Conservation (phyloP, 1,140 invertebrate genomes). For the Euwallacea similis region DNA sequence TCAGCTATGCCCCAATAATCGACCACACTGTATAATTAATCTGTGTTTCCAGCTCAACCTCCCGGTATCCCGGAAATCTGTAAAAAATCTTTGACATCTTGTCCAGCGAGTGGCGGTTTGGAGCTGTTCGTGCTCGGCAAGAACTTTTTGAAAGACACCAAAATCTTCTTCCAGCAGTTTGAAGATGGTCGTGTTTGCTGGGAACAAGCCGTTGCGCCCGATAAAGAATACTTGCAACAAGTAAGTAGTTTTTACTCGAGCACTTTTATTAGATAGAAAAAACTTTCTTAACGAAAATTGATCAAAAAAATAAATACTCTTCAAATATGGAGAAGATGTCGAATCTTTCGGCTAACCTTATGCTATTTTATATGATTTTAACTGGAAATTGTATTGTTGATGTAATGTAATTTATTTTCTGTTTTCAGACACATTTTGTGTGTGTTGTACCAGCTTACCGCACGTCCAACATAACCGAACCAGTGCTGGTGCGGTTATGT, state of each 20-base stretch:
- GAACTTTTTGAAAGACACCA: conserved; percentile 94
- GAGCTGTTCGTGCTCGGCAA: conserved; percentile 95
- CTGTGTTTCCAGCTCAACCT: conserved; percentile 77
- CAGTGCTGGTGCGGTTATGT: conserved; percentile 74
- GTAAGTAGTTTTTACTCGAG: conserved; percentile 52
- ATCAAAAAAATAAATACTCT: background rate
- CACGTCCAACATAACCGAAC: conserved; percentile 64
- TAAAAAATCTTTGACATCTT: conserved; percentile 84
- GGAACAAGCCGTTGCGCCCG: conserved; percentile 76
- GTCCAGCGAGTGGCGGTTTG: conserved; percentile 77
- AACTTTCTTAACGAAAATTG: background rate
- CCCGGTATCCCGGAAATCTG: conserved; percentile 94
- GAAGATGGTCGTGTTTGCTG: conserved; percentile 63
- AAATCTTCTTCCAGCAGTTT: conserved; percentile 79
- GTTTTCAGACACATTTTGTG: conserved; percentile 88
- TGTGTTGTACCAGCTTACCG: conserved; percentile 85
- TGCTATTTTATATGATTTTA: background rate
- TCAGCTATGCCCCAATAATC: background rate
- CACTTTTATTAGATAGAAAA: background rate
- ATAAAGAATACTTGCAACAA: conserved; percentile 84
- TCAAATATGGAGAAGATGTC: too few species aligned
- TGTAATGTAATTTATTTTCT: background rate
- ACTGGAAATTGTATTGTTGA: too few species aligned
- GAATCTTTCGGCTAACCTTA: background rate
- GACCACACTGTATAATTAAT: background rate